A percentile compares a stretch with the other conserved stretches of the same genome.
Evolutionary conservation across 2,113 vertebrate species (phyloP).

Genomic region (Laticauda laticaudata): DNA sequence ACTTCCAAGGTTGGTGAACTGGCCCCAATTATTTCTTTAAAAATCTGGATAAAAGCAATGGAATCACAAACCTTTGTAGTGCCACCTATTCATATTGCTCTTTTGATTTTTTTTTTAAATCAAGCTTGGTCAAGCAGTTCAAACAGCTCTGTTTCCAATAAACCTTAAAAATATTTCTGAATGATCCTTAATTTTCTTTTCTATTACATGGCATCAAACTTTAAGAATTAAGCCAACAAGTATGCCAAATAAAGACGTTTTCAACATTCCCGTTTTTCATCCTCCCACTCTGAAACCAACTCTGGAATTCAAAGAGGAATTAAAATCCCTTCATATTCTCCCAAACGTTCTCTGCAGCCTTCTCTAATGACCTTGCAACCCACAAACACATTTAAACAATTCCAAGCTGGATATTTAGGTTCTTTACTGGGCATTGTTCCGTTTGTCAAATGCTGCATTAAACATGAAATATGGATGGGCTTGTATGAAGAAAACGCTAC

Average conservation of each 20-base stretch:
- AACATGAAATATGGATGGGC: background rate
- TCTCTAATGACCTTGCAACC: slow-evolving; percentile 42
- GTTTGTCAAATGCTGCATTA: background rate
- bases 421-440: background rate
- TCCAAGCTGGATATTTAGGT: background rate
- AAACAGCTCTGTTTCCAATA: slow-evolving; percentile 64
- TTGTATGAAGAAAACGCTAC: background rate
- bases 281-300: slow-evolving; percentile 61
- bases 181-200: slow-evolving; percentile 64
- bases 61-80: slow-evolving; percentile 15
- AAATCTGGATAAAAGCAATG: slow-evolving; percentile 46
- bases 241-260: slow-evolving; percentile 65
- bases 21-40: slow-evolving; percentile 47
- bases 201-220: slow-evolving; percentile 63
- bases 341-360: slow-evolving; percentile 60
- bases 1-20: slow-evolving; percentile 21
- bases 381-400: slow-evolving; percentile 56
- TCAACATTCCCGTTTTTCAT: slow-evolving; percentile 62
- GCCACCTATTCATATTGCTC: slow-evolving; percentile 35
- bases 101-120: slow-evolving; percentile 43
- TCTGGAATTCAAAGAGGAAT: slow-evolving; percentile 61
- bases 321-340: slow-evolving; percentile 54
- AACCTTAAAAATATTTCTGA: slow-evolving; percentile 68
- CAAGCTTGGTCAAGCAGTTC: slow-evolving; percentile 50
- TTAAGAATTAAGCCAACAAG: slow-evolving; percentile 61